Base-by-base conservation (phyloP, 1,140 invertebrate species). In the Brachystomella parvula region DNA sequence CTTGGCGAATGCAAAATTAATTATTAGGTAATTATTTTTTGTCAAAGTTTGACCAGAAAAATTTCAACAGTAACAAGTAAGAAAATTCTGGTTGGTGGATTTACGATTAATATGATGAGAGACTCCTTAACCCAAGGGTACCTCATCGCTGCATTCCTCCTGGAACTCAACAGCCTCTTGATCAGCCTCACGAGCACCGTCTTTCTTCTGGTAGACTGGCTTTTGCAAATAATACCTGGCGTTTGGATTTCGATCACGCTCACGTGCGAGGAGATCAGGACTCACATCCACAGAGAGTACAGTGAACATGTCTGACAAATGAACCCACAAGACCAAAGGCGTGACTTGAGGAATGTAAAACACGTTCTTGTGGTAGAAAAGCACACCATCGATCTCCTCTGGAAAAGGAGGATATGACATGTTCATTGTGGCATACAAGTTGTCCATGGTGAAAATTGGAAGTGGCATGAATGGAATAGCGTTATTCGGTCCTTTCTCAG, bases 291-390 rank as follows among this genome's bases (percentile, higher is more conserved):
- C 24, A 19, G 15, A 15, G 24, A 53, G 49, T 6, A 53, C 49
- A 6, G 9, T 53, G 12, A 17, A 6, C 49, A 53, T 53, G 21
- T 53, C 49, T 6, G 49, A 53, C 17, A 71, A 31, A 9, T 60
- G 49, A 35, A 73, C 29, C 72, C 72, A 73, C 3, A 73, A 44
- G 60, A 69, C 71, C 17, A 96, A 77, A 0, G 94, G 92, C 0
- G 91, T 92, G 35, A 79, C 32, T 15, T 89, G 90, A 70, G 84
- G 82, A 9, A 82, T 83, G 72, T 97, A 97, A 70, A 86, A 84
- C 0, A 84, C 83, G 69, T 84, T 80, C 72, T 86, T 86, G 75
- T 94, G 89, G 76, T 89, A 92, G 78, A 93, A 92, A 28, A 93
- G 75, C 19, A 92, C 75, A 0, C 90, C 90, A 78, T 93, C 90